Percentiles rank a stretch among this genome's conserved stretches.
phyloP scores from a whole-genome alignment of 2,888 invertebrate species.

The Abrostola triplasia region DNA sequence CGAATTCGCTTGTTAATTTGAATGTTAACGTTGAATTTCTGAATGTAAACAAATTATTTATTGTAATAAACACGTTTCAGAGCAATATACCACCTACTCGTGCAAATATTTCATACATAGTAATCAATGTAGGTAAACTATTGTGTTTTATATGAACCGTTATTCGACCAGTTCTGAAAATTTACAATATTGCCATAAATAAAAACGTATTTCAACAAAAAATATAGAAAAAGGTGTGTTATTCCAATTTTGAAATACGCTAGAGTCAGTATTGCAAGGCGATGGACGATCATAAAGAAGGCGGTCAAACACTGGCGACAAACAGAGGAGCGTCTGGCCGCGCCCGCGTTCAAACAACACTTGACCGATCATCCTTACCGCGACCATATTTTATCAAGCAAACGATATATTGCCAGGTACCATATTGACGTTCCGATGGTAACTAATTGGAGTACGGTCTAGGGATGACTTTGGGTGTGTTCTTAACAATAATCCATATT shows the following conservation, averaged over 20 bases:
- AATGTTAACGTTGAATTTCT: background rate
- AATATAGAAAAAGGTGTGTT: constrained; percentile 43
- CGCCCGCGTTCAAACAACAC: constrained; percentile 78
- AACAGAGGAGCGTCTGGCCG: constrained; percentile 81
- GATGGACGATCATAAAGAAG: constrained; percentile 79
- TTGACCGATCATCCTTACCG: constrained; percentile 80
- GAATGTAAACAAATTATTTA: background rate
- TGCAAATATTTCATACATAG: too few relatives aligned
- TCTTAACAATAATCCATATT: background rate
- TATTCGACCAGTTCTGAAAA: background rate
- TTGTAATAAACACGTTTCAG: background rate
- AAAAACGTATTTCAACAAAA: constrained; percentile 35
- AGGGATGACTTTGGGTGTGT: background rate
- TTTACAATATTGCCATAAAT: constrained; percentile 18
- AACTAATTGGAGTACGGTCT: constrained; percentile 24
- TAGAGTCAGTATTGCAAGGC: constrained; percentile 49
- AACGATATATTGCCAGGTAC: constrained; percentile 38
- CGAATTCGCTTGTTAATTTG: constrained; percentile 3
- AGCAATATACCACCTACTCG: too few relatives aligned
- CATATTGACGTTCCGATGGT: constrained; percentile 39
- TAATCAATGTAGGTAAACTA: too few relatives aligned
- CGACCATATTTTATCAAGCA: constrained; percentile 61
- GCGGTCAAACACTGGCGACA: constrained; percentile 78
- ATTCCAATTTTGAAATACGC: constrained; percentile 48
- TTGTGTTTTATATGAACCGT: too few relatives aligned